These are phyloP conservation scores for Aspidoscelis tigris DNA, from an alignment of 2,113 vertebrate genomes.

Conservation along the genomic window DNA sequence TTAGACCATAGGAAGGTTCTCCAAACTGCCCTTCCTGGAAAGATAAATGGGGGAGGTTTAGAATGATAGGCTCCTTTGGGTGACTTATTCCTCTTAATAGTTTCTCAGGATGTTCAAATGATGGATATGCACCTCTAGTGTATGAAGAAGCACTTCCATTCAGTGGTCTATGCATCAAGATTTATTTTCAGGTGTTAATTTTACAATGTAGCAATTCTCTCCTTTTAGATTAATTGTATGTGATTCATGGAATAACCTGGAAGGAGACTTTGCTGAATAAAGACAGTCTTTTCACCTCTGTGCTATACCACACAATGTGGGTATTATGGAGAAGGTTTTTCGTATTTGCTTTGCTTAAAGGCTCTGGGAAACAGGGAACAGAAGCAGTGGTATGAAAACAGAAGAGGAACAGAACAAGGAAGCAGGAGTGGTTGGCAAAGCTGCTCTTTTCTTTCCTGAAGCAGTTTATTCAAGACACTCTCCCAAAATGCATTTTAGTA, in stretches of 20 bases:
- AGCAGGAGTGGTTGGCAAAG: not conserved
- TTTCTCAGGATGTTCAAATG: not conserved
- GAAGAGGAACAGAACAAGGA: slow-evolving; percentile 23
- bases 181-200: not conserved
- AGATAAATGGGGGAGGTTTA: not conserved
- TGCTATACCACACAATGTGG: not conserved
- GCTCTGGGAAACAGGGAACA: slow-evolving; percentile 17
- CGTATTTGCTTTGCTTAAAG: not conserved
- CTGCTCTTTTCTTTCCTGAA: slow-evolving; percentile 4
- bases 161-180: not conserved
- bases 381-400: not conserved
- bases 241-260: not conserved
- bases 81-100: not conserved
- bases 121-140: not conserved
- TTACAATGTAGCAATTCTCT: not conserved
- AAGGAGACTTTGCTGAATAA: not conserved
- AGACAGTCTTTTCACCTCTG: not conserved
- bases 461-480: slow-evolving; percentile 18
- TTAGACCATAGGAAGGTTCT: not conserved
- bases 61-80: not conserved
- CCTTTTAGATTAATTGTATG: not conserved
- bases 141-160: not conserved
- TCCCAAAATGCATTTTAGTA: slow-evolving; percentile 12
- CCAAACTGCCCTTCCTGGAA: not conserved
- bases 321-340: not conserved